Evolutionary conservation across 2,888 invertebrate genomes (phyloP).

Genomic region (Nomada ferruginata): DNA sequence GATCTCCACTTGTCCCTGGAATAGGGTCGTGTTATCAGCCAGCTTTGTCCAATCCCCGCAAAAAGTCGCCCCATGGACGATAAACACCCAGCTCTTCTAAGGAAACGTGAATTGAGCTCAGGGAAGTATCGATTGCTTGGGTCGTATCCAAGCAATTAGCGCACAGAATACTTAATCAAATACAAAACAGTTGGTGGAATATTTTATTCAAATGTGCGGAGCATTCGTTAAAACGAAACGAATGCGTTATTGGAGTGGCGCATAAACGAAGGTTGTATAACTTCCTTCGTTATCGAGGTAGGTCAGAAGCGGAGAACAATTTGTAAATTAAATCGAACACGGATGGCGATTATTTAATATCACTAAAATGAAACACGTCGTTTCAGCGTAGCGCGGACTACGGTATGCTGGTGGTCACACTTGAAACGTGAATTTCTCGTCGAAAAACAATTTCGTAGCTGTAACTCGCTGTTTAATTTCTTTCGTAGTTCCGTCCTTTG

Average conservation of each 20-base stretch:
- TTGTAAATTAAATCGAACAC: not conserved
- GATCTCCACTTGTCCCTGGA: conserved; percentile 35
- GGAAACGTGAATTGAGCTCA: not conserved
- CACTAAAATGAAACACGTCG: too few relatives aligned
- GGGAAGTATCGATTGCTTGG: not conserved
- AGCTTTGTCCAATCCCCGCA: conserved; percentile 12
- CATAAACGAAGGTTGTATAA: conserved; percentile 7
- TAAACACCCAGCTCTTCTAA: conserved; percentile 18
- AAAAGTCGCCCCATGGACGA: conserved; percentile 34
- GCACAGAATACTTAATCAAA: not conserved
- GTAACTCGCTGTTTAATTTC: too few relatives aligned
- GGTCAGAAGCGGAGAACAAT: not conserved
- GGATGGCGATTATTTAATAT: not conserved
- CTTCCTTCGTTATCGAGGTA: not conserved
- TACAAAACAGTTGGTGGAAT: not conserved
- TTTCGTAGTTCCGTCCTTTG: conserved; percentile 8
- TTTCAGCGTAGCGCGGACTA: too few relatives aligned
- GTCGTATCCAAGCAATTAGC: conserved; percentile 17
- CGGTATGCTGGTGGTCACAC: conserved; percentile 1
- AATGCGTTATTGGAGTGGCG: not conserved
- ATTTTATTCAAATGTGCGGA: not conserved
- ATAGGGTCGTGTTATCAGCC: conserved; percentile 36
- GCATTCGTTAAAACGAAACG: conserved; percentile 5
- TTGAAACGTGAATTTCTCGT: conserved; percentile 15
- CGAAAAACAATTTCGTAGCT: too few relatives aligned